Conservation (phyloP, 2,113 vertebrate genomes). For the Tricholaema leucomelas region DNA sequence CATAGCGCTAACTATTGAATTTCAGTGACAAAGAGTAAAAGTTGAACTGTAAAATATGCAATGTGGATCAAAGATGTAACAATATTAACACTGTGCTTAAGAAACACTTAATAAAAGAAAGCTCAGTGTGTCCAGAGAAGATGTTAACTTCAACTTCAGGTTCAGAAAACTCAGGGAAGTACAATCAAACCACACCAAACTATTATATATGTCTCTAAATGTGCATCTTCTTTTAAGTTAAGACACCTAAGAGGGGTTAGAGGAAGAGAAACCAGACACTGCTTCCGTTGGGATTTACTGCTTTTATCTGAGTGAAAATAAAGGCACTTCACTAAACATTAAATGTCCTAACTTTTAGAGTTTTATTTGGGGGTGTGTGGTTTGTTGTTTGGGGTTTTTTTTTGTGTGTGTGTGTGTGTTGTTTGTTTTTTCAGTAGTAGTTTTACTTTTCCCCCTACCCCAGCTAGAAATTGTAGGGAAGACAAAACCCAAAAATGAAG, state of each 20-base stretch:
- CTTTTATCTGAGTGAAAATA: background rate
- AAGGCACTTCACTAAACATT: background rate
- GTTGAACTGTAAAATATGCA: background rate
- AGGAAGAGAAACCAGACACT: background rate
- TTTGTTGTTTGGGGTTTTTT: no score
- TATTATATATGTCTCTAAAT: background rate
- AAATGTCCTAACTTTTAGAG: background rate
- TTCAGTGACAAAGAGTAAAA: background rate
- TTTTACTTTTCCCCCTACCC: background rate
- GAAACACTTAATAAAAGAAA: background rate
- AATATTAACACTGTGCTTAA: background rate
- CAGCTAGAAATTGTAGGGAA: background rate
- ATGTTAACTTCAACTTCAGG: background rate
- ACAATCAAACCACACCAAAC: background rate
- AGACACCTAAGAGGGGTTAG: background rate
- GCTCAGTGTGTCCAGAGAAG: background rate
- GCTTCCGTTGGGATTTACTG: background rate
- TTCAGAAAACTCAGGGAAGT: background rate
- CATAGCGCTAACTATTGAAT: background rate
- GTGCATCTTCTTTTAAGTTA: background rate
- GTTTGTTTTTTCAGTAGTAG: no score
- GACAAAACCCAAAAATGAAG: background rate
- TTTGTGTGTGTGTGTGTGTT: no score
- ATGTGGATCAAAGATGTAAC: background rate
- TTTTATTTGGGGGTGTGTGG: no score